Base-by-base conservation (phyloP, 2,888 invertebrate genomes). In the Cheiracanthium punctorium region DNA sequence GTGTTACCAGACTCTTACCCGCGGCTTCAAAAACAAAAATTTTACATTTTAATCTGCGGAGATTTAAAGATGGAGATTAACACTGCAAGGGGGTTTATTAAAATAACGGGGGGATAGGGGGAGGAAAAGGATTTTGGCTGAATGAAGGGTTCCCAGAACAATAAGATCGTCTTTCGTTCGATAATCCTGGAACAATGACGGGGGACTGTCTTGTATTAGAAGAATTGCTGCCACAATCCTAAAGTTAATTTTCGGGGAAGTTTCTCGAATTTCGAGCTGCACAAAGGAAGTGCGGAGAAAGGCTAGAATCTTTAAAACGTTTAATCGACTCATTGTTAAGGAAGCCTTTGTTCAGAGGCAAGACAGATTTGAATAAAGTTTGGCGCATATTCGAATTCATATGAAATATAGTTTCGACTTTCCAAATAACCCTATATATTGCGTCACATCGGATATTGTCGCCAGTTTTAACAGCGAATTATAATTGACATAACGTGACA, bases 11-110 rank as follows among this genome's bases (percentile, higher is more conserved):
- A 48, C 20, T 24, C 58, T 17, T 37, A 37, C 58, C 58, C 4
- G 24, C 2, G 48, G 1, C 58, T 5, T n/a, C 4, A 2, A 20
- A 58, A 58, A 58, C 20, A 24, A 58, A 58, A 58, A 24, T 58
- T 58, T 58, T 58, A 58, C 24, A 24, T 58, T 58, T 58, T 58
- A 58, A 58, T 58, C 58, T 58, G 24, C 58, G 12, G n/a, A 58
- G 58, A 58, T 58, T 58, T 58, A 58, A 58, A 58, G 58, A 58
- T 24, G 58, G 58, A 58, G 58, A 58, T 58, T 58, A 58, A 58
- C n/a, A n/a, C 58, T 58, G 2, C 14, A 24, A 24, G 58, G 24
- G 2, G 58, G 58, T 58, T 58, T 58, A 58, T 58, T 58, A 58
- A 58, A 58, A 58, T 58, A 58, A 58, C 58, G 58, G 58, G 58